phyloP scores from a whole-genome alignment of 2,888 invertebrate species.

The Allygus modestus region DNA sequence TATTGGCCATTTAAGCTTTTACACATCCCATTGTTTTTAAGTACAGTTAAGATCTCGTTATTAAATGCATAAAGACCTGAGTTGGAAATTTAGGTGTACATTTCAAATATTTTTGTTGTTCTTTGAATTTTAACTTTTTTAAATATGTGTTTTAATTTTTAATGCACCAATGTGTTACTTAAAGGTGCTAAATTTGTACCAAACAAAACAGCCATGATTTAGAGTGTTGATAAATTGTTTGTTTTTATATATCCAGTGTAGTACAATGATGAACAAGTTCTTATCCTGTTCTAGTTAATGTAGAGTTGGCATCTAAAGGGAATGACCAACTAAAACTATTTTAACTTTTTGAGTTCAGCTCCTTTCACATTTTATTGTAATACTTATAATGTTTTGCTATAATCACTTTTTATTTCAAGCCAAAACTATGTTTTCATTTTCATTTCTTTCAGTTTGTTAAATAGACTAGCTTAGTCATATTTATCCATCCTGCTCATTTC shows the following conservation, averaged over 20 bases:
- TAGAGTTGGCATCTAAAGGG: too few relatives aligned
- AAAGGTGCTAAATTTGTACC: background rate
- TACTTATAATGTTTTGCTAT: too few relatives aligned
- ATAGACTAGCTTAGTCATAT: background rate
- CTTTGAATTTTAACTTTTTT: too few relatives aligned
- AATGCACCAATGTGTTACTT: background rate
- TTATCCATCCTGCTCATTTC: background rate
- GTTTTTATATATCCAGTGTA: background rate
- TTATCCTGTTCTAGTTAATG: background rate
- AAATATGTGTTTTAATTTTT: too few relatives aligned
- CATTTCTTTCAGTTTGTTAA: background rate
- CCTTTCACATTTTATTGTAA: too few relatives aligned
- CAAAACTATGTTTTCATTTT: background rate
- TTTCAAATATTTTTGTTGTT: too few relatives aligned
- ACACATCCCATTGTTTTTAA: background rate
- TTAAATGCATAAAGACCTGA: too few relatives aligned
- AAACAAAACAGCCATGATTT: background rate
- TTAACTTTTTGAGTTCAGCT: too few relatives aligned
- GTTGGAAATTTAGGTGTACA: too few relatives aligned
- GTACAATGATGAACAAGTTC: background rate
- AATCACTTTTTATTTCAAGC: too few relatives aligned
- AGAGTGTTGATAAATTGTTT: background rate
- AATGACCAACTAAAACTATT: too few relatives aligned
- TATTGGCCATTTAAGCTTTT: background rate
- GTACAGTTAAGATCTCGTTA: slow-evolving; percentile 1